Evolutionary conservation across 2,888 invertebrate species (phyloP).

Genomic region (Nycteola revayana): DNA sequence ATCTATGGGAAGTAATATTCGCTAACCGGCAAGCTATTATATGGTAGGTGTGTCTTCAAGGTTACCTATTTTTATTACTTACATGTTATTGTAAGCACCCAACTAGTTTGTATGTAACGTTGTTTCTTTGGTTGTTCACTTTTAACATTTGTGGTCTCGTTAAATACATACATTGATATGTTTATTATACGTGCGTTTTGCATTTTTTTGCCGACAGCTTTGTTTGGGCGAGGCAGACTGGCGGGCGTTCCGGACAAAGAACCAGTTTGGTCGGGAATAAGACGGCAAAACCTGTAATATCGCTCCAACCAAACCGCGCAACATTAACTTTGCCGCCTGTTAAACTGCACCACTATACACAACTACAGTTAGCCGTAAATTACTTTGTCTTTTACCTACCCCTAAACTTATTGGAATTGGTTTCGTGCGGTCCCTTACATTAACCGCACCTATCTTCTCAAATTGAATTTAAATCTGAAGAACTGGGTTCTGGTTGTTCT

Average conservation of each 20-base stretch:
- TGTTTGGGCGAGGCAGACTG: slow-evolving; percentile 63
- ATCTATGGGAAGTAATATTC: too few relatives aligned
- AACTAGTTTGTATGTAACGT: slow-evolving; percentile 10
- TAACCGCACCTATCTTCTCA: too few relatives aligned
- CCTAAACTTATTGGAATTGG: slow-evolving; percentile 8
- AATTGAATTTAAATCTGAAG: too few relatives aligned
- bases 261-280: slow-evolving; percentile 57
- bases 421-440: slow-evolving; percentile 5
- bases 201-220: slow-evolving; percentile 45
- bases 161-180: slow-evolving; percentile 33
- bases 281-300: slow-evolving; percentile 29
- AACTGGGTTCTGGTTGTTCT: too few relatives aligned
- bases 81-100: background rate
- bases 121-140: slow-evolving; percentile 14
- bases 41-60: too few relatives aligned
- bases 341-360: slow-evolving; percentile 4
- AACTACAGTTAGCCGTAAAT: slow-evolving; percentile 7
- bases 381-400: slow-evolving; percentile 1
- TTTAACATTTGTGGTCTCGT: slow-evolving; percentile 29
- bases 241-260: slow-evolving; percentile 66
- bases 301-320: slow-evolving; percentile 17
- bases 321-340: slow-evolving; percentile 17
- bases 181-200: slow-evolving; percentile 37
- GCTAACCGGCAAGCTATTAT: too few relatives aligned
- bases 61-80: too few relatives aligned